phyloP scores from a whole-genome alignment of 2,888 invertebrate genomes.

The Apotomis betuletana region DNA sequence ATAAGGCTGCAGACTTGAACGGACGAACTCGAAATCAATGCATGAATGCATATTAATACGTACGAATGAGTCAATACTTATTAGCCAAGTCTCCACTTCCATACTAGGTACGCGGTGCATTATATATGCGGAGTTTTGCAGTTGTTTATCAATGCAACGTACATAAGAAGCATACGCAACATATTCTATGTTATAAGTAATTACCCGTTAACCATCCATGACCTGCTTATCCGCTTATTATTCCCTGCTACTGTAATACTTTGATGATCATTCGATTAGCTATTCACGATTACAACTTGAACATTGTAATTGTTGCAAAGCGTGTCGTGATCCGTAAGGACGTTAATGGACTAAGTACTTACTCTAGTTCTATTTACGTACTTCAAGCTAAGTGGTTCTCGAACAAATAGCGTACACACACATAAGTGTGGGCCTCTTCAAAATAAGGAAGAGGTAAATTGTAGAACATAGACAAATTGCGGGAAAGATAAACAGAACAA shows the following conservation, averaged over 20 bases:
- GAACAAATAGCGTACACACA: conserved; percentile 1
- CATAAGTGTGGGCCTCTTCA: background rate
- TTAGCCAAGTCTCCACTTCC: conserved; percentile 25
- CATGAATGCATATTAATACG: conserved; percentile 25
- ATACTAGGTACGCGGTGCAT: conserved; percentile 4
- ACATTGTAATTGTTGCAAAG: conserved; percentile 20
- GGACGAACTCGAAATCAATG: conserved; percentile 1
- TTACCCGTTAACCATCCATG: conserved; percentile 61
- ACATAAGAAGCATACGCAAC: conserved; percentile 47
- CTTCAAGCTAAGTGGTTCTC: background rate
- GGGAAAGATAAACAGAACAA: no score
- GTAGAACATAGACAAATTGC: no score
- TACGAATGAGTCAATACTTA: conserved; percentile 23
- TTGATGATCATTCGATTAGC: background rate
- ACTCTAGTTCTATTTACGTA: conserved; percentile 18
- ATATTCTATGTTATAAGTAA: conserved; percentile 47
- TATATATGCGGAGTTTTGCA: conserved; percentile 33
- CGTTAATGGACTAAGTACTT: conserved; percentile 11
- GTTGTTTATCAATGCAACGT: conserved; percentile 49
- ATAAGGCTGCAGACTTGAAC: conserved; percentile 1
- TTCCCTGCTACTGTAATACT: conserved; percentile 17
- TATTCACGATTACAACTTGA: conserved; percentile 20
- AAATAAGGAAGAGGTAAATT: conserved; percentile 1
- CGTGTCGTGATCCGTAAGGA: conserved; percentile 19
- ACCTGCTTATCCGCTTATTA: conserved; percentile 58